phyloP scores from a whole-genome alignment of 2,797 vertebrate genomes.

The Tokudaia tokunoshimensis region DNA sequence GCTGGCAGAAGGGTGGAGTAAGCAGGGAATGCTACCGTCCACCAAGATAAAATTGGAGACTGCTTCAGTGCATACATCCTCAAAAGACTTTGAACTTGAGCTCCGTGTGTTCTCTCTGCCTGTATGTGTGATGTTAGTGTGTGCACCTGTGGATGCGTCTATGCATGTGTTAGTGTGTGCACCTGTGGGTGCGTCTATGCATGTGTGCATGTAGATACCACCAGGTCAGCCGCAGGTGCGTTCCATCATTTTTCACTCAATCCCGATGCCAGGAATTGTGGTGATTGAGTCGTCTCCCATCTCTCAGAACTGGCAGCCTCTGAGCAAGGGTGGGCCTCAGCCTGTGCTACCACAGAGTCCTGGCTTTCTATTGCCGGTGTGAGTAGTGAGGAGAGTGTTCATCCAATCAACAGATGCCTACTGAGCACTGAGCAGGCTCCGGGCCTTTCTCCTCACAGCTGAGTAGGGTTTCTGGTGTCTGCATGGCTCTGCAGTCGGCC shows the following conservation, averaged over 20 bases:
- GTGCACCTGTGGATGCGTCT: neutral
- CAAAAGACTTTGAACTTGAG: neutral
- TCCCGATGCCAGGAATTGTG: neutral
- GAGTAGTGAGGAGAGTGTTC: neutral
- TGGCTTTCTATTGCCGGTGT: neutral
- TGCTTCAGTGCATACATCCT: neutral
- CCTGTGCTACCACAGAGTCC: neutral
- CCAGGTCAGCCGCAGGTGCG: neutral
- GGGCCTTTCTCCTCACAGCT: neutral
- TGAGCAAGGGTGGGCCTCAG: neutral
- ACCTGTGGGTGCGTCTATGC: neutral
- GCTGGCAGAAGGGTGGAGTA: neutral
- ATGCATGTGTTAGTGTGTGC: neutral
- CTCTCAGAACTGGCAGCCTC: neutral
- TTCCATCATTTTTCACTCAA: neutral
- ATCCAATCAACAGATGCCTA: neutral
- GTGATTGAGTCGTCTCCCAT: neutral
- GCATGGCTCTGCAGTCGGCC: rapidly evolving
- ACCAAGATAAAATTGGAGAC: neutral
- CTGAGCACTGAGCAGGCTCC: no score
- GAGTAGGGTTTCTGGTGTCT: no score
- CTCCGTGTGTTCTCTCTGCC: neutral
- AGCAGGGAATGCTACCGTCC: neutral
- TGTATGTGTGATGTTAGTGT: neutral
- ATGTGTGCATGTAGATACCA: neutral